Percentiles rank a stretch among this genome's conserved stretches.
These are phyloP conservation scores for Todiramphus saurophagus DNA, from an alignment of 2,113 vertebrate genomes.

Conservation along the genomic window DNA sequence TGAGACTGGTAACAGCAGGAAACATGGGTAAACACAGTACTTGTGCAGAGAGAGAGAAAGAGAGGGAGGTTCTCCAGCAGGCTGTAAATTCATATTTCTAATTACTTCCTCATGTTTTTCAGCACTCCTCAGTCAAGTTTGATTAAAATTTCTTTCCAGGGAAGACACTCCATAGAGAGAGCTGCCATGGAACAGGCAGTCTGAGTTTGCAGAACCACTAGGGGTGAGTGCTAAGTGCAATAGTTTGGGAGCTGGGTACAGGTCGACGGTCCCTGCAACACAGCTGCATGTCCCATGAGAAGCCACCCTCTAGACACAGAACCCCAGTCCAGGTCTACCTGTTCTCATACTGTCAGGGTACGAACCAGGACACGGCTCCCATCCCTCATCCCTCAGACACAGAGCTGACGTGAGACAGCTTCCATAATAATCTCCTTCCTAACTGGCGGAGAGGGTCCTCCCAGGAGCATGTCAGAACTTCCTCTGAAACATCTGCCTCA, in stretches of 20 bases:
- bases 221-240: background rate
- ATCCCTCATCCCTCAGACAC: background rate
- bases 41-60: slow-evolving; percentile 13
- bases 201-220: background rate
- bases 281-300: accelerated
- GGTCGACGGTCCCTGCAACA: background rate
- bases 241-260: background rate
- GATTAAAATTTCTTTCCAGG: slow-evolving; percentile 74
- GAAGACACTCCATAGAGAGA: slow-evolving; percentile 23
- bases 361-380: background rate
- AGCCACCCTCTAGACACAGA: background rate
- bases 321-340: background rate
- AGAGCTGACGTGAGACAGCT: background rate
- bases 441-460: background rate
- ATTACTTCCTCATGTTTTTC: slow-evolving; percentile 73
- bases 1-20: slow-evolving; percentile 2
- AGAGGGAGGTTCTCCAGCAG: slow-evolving; percentile 63
- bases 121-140: slow-evolving; percentile 70
- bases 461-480: background rate
- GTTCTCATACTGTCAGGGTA: background rate
- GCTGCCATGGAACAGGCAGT: background rate
- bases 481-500: background rate
- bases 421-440: background rate
- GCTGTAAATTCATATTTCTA: slow-evolving; percentile 74
- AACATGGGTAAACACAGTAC: slow-evolving; percentile 12